phyloP scores from a whole-genome alignment of 2,888 invertebrate species.

The Andrena dorsata region DNA sequence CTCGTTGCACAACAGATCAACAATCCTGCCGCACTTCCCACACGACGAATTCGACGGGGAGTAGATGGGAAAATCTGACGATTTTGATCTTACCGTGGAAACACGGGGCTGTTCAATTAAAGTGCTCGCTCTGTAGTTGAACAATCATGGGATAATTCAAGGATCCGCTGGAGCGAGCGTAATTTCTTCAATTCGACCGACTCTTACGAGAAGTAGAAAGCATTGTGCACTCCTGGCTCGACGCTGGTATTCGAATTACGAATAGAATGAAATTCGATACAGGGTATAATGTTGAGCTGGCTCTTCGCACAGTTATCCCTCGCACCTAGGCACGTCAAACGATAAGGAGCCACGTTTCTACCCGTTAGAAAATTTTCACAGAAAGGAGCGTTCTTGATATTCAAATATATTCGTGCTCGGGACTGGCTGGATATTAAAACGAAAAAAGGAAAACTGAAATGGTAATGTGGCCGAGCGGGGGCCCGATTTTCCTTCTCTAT shows the following conservation, averaged over 20 bases:
- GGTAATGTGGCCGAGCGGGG: neutral
- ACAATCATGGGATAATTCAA: constrained; percentile 56
- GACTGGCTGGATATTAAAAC: neutral
- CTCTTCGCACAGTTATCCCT: neutral
- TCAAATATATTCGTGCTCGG: constrained; percentile 13
- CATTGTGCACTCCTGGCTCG: neutral
- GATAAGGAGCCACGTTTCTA: neutral
- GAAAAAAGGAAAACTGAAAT: constrained; percentile 24
- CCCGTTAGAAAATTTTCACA: neutral
- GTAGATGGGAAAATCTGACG: constrained; percentile 54
- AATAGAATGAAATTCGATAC: neutral
- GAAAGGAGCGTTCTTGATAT: neutral
- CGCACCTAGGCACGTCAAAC: no score
- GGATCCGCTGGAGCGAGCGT: neutral
- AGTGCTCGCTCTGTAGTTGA: constrained; percentile 6
- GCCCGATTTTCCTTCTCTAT: constrained; percentile 43
- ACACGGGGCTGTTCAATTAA: constrained; percentile 44
- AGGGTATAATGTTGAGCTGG: neutral
- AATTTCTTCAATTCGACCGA: constrained; percentile 14
- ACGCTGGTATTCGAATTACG: neutral
- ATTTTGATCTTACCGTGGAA: constrained; percentile 55
- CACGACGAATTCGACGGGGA: constrained; percentile 46
- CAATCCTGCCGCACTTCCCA: constrained; percentile 44
- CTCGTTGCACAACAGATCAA: constrained; percentile 52
- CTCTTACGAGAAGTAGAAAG: constrained; percentile 29